phyloP scores from a whole-genome alignment of 2,888 invertebrate species.

The Pinctada fucata region DNA sequence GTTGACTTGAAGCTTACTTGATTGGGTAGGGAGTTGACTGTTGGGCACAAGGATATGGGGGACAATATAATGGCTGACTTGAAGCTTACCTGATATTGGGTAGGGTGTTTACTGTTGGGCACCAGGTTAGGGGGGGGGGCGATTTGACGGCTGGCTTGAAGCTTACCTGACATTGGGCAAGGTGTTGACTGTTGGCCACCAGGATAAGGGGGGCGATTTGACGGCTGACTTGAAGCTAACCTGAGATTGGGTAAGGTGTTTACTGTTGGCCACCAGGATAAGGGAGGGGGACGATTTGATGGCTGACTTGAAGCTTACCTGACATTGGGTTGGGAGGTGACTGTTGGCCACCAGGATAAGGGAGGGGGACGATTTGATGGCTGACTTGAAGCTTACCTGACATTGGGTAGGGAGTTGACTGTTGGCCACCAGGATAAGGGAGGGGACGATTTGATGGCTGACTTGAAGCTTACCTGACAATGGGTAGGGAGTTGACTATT shows the following conservation, averaged over 20 bases:
- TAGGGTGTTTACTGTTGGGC: no score
- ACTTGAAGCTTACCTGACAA: conserved; percentile 37
- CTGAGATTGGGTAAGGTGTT: conserved; percentile 46
- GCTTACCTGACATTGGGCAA: conserved; percentile 43
- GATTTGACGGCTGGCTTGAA: no score
- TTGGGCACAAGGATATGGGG: no score
- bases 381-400: conserved; percentile 35
- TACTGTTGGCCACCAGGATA: conserved; percentile 8
- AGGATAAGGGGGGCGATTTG: conserved; percentile 38
- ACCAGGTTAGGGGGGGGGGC: no score
- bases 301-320: conserved; percentile 22
- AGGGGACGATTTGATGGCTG: conserved; percentile 37
- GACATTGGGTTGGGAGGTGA: conserved; percentile 42
- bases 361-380: conserved; percentile 33
- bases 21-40: no score
- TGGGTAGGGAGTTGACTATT: conserved; percentile 44
- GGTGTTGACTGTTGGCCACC: conserved; percentile 25
- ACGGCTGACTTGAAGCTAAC: conserved; percentile 31
- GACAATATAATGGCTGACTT: no score
- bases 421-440: conserved; percentile 20
- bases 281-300: conserved; percentile 28
- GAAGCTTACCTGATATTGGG: no score
- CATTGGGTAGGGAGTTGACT: conserved; percentile 43
- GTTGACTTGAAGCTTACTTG: no score
- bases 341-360: conserved; percentile 13